Percentiles rank a stretch among this genome's conserved stretches.
phyloP scores from a whole-genome alignment of 2,888 invertebrate genomes.

The Neuroscelio doddi region DNA sequence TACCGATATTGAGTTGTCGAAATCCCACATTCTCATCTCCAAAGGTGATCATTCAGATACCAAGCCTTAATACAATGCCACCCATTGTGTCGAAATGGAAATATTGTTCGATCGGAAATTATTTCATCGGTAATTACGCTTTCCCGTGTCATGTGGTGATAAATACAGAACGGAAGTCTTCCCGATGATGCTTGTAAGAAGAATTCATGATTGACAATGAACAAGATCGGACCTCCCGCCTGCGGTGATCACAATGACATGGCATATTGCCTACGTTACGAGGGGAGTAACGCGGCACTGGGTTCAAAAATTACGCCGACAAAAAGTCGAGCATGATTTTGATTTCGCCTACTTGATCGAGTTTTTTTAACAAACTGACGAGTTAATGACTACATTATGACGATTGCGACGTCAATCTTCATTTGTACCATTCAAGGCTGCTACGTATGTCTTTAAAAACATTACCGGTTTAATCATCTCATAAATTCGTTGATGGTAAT shows the following conservation, averaged over 20 bases:
- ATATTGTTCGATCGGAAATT: slow-evolving; percentile 26
- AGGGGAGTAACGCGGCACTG: slow-evolving; percentile 17
- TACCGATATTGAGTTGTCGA: slow-evolving; percentile 24
- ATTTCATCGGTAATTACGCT: slow-evolving; percentile 23
- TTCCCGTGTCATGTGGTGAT: slow-evolving; percentile 27
- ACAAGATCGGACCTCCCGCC: slow-evolving; percentile 32
- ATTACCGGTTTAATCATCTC: too few species aligned
- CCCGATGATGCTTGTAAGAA: not conserved
- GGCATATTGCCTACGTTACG: slow-evolving; percentile 31
- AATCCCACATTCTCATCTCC: too few species aligned
- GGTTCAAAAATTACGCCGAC: slow-evolving; percentile 57
- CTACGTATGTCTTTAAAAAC: slow-evolving; percentile 15
- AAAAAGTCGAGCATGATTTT: slow-evolving; percentile 54
- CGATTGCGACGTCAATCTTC: slow-evolving; percentile 65
- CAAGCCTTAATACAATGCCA: too few species aligned
- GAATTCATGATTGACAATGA: slow-evolving; percentile 11
- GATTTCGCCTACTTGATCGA: slow-evolving; percentile 47
- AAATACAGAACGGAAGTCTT: slow-evolving; percentile 22
- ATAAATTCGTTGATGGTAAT: too few species aligned
- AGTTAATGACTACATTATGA: slow-evolving; percentile 63
- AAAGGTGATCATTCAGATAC: too few species aligned
- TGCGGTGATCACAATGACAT: slow-evolving; percentile 39
- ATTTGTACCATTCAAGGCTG: slow-evolving; percentile 53
- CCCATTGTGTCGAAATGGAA: not conserved
- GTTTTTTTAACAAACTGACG: slow-evolving; percentile 45